Conservation (phyloP, 2,113 vertebrate species). For the Ptilorrhoa leucosticta region DNA sequence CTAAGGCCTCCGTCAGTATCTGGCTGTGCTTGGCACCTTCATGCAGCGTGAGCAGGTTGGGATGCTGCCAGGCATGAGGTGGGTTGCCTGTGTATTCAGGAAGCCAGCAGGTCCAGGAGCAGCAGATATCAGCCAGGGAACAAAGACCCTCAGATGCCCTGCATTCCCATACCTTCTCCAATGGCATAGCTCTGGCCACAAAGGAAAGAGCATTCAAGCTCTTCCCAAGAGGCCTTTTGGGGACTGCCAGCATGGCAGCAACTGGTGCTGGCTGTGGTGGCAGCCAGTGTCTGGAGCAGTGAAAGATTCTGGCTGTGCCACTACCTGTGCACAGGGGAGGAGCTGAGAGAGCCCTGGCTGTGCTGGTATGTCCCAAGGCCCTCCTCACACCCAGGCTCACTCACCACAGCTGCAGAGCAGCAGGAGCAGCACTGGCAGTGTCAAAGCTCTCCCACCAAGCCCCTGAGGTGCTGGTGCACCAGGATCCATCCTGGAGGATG, state of each 20-base stretch:
- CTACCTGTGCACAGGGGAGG: not conserved
- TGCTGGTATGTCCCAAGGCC: not conserved
- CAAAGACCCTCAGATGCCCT: not conserved
- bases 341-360: not conserved
- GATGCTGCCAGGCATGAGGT: not conserved
- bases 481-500: not conserved
- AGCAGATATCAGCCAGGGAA: not conserved
- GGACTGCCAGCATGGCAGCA: not conserved
- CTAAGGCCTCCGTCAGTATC: rapidly evolving
- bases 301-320: not conserved
- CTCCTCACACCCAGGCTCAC: not conserved
- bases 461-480: not conserved
- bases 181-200: not conserved
- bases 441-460: not conserved
- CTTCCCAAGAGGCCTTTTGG: not conserved
- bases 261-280: not conserved
- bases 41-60: rapidly evolving
- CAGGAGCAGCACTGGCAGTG: not conserved
- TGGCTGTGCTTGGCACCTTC: not conserved
- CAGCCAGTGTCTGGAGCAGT: not conserved
- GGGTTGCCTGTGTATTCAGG: not conserved
- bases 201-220: not conserved
- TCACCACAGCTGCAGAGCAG: not conserved
- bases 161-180: not conserved
- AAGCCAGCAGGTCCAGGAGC: not conserved